A percentile compares a stretch with the other conserved stretches of the same genome.
phyloP scores from a whole-genome alignment of 2,888 invertebrate species.

The Melipona bicolor region DNA sequence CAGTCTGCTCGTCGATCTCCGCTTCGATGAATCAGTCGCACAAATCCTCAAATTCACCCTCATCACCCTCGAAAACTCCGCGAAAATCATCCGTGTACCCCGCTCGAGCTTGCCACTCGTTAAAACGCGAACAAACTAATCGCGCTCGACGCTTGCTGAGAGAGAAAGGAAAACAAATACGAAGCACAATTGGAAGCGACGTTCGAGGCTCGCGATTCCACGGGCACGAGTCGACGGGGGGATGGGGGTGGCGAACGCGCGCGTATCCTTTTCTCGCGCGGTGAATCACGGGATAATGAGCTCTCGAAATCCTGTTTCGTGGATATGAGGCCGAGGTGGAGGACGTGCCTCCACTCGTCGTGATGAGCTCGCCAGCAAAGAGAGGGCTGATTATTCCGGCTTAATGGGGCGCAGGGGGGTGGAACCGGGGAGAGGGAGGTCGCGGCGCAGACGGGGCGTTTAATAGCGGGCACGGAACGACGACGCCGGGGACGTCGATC shows the following conservation, averaged over 20 bases:
- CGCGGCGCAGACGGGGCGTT: constrained; percentile 55
- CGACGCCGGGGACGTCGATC: constrained; percentile 66
- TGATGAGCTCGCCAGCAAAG: constrained; percentile 61
- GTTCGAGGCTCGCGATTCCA: neutral
- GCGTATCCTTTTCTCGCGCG: constrained; percentile 23
- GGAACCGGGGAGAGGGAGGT: constrained; percentile 17
- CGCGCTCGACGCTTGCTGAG: neutral
- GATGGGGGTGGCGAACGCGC: neutral
- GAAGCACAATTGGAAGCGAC: neutral
- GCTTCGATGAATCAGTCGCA: no score
- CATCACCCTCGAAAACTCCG: neutral
- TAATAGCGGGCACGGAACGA: constrained; percentile 69
- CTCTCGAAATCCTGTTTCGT: constrained; percentile 72
- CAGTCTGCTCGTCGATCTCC: no score
- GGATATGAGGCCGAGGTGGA: constrained; percentile 61
- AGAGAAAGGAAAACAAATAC: neutral
- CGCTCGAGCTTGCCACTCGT: neutral
- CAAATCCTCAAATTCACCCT: no score
- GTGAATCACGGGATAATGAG: constrained; percentile 64
- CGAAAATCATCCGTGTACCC: neutral
- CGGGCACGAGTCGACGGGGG: neutral
- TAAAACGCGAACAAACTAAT: neutral
- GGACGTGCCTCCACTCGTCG: constrained; percentile 61
- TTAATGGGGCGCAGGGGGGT: constrained; percentile 59
- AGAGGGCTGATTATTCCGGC: constrained; percentile 69